A percentile compares a stretch with the other conserved stretches of the same genome.
phyloP scores from a whole-genome alignment of 2,797 vertebrate genomes.

The Rhinichthys osculus region DNA sequence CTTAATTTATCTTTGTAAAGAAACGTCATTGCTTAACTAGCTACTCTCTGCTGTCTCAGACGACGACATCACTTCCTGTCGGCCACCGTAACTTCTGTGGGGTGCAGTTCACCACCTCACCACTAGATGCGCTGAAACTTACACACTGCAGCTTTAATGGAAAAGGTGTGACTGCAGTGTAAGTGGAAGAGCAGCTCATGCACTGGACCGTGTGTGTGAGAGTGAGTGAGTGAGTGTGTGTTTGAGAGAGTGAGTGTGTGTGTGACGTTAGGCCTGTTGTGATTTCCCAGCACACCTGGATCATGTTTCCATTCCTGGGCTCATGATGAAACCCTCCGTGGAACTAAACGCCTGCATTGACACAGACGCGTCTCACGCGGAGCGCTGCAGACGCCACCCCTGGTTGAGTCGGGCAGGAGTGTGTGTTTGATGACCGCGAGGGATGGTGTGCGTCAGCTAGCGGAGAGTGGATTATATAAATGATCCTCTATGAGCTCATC shows the following conservation, averaged over 20 bases:
- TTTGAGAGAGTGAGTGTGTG: background rate
- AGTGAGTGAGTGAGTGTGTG: background rate
- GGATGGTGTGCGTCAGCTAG: slow-evolving; percentile 74
- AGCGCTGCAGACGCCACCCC: slow-evolving; percentile 9
- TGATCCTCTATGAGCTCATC: slow-evolving; percentile 83
- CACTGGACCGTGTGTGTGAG: too few relatives aligned
- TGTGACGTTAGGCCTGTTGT: slow-evolving; percentile 43
- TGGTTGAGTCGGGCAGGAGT: slow-evolving; percentile 57
- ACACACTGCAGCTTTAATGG: too few relatives aligned
- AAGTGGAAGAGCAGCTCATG: too few relatives aligned
- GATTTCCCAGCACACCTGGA: slow-evolving; percentile 51
- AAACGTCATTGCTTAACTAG: too few relatives aligned
- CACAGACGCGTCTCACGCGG: background rate
- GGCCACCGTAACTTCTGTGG: too few relatives aligned
- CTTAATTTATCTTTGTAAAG: too few relatives aligned
- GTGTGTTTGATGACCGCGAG: slow-evolving; percentile 21
- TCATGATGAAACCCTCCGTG: slow-evolving; percentile 18
- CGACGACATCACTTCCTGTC: too few relatives aligned
- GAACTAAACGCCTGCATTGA: background rate
- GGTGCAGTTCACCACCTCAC: too few relatives aligned
- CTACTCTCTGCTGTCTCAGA: too few relatives aligned
- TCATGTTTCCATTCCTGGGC: slow-evolving; percentile 36
- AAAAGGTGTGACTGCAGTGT: too few relatives aligned
- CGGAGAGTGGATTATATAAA: slow-evolving; percentile 79
- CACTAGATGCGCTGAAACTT: too few relatives aligned